A percentile compares a stretch with the other conserved stretches of the same genome.
Conservation (phyloP, 2,113 vertebrate species). For the Mohoua ochrocephala region DNA sequence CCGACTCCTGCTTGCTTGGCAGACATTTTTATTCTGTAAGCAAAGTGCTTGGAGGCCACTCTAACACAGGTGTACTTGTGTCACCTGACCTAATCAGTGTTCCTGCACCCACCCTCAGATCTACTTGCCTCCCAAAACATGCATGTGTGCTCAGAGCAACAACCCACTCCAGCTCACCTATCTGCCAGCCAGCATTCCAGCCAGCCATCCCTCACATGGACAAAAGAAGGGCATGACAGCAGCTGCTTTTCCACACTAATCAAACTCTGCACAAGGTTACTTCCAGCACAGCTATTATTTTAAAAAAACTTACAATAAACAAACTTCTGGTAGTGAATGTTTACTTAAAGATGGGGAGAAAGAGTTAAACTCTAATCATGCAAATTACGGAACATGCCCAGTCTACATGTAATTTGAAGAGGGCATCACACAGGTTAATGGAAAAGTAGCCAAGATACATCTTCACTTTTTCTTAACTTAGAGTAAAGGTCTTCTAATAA, state of each 20-base stretch:
- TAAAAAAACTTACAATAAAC: background rate
- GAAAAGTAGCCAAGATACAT: background rate
- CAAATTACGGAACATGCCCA: background rate
- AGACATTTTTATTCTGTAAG: background rate
- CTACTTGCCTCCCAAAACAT: background rate
- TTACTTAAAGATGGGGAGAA: background rate
- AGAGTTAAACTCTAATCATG: background rate
- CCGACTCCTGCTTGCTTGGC: background rate
- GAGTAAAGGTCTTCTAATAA: background rate
- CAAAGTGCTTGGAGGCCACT: background rate
- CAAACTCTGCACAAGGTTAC: background rate
- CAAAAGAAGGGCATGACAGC: background rate
- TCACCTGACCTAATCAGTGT: background rate
- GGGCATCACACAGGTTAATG: background rate
- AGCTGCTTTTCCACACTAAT: background rate
- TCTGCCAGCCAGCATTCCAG: background rate
- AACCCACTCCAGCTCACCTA: background rate
- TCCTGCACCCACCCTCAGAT: background rate
- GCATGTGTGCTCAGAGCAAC: background rate
- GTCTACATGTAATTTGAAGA: background rate
- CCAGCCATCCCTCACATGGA: background rate
- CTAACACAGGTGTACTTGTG: background rate
- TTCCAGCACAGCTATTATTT: background rate
- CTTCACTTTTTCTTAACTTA: background rate
- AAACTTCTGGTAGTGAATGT: background rate